Evolutionary conservation across 2,797 vertebrate genomes (phyloP), one percentile per base, ranked within the genome.

Genomic region (Leucoraja ocellata): DNA sequence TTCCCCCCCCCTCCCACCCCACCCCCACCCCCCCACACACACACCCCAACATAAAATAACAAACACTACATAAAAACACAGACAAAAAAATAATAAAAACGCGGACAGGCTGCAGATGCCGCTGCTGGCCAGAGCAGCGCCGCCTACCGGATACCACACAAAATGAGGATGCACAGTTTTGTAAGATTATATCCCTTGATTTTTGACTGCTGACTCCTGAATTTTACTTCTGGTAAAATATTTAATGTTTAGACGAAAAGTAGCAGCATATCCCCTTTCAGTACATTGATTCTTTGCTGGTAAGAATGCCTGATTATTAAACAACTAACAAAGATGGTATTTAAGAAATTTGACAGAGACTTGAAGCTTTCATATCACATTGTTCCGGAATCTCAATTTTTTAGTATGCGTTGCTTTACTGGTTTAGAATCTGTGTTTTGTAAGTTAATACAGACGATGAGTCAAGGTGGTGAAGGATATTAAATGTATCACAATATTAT

Each of bases 401-500:
- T 32, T 46, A 68, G 32, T 32, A 68, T 88, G 18, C 61, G 28
- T 86, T 86, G 83, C 58, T 32, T 65, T 61, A 65, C 4, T 32
- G 16, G 58, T 86, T 86, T 86, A 16, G 25, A 63, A 18, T 68
- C 16, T 32, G 63, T 68, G 10, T 68, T 88, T 36, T 88, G 84
- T 84, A 63, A 86, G 25, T 18, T 86, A 28, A 86, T 32, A 32
- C 28, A 63, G 28, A 32, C 32, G 58, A 68, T 88, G n/a, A 14
- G n/a, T 32, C 32, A 36, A 88, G 32, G 10, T 65, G 4, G 18
- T 86, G 58, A 86, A n/a, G 25, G 25, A 88, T n/a, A 65, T 68
- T 88, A 88, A 88, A 88, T 36, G 28, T 65, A 88, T 88, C n/a
- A 88, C 84, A 88, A 68, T 88, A 88, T 88, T 10, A 88, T 68